Evolutionary conservation across 2,113 vertebrate genomes (phyloP), one percentile per base, ranked within the genome.

Genomic region (Terrapene triunguis): DNA sequence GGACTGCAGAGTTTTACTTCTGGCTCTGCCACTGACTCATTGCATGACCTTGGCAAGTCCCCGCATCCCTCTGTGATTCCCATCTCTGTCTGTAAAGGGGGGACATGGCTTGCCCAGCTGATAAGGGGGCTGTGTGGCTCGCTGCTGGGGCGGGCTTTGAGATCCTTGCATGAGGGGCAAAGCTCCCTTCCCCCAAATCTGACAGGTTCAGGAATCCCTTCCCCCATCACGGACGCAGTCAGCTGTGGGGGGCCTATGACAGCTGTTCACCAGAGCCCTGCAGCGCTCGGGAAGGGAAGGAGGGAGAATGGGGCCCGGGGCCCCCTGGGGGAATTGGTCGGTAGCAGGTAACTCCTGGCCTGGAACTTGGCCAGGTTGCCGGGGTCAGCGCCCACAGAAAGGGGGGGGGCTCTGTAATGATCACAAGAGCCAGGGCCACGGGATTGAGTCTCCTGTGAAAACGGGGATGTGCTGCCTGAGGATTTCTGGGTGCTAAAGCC

Each of bases 111-210:
- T 76, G 47, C 11, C 59, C 48, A 54, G 1, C 57, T 9, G 65
- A 2, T 38, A 2, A 3, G 6, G 69, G 2, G 1, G n/a, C 44
- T 48, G 29, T 0, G 0, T 44, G 74, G 35, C 57, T 44, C 62
- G 10, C 55, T 27, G 24, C 27, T 24, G 2, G 21, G 1, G 32
- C 51, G 55, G 8, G 47, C 59, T 24, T 48, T 7, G 88, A 29
- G 8, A 4, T 10, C 0, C 0, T 50, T 5, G 2, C 11, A 0
- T 3, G 0, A 12, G 5, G 29, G 50, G 2, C 69, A 35, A 53
- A 59, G 57, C n/a, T 69, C 47, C 8, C 25, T 0, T 59, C 1
- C 0, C n/a, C 21, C 54, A 14, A 12, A 48, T 51, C 53, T 10
- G 29, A 0, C 0, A 0, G 48, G 4, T 38, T 19, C 19, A 1